Evolutionary conservation across 2,113 vertebrate species (phyloP), one percentile per base, ranked within the genome.

Genomic region (Motacilla alba): DNA sequence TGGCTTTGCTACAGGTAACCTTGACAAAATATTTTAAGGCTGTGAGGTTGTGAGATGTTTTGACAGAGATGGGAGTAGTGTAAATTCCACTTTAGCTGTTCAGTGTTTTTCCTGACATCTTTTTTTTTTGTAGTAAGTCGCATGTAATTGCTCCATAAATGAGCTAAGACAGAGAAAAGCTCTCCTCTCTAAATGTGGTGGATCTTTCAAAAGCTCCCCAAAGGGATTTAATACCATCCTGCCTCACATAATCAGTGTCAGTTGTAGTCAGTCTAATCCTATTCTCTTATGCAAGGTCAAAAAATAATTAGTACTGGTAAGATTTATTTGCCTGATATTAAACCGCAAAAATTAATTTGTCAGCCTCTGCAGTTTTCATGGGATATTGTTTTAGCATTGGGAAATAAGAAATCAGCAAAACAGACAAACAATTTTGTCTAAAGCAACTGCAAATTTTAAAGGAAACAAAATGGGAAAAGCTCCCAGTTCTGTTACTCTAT

Each of bases 141-240:
- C 6, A 8, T 72, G 68, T 93, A 95, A 93, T 94, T 91, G 59
- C 59, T 95, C 56, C 44, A 53, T 87, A 93, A 96, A 72, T 80
- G 69, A 97, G 60, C 56, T 93, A 92, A 93, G 87, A 68, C 84
- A 92, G 78, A 90, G 69, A 90, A 96, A 94, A 91, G 4, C 68
- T 88, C 69, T 81, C 50, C 72, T 23, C 55, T 92, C 14, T 68
- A 76, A 91, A 83, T 68, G 67, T 43, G 47, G 31, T 66, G 83
- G 88, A 95, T 96, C 86, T 83, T 92, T 87, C 60, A 84, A 90
- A 93, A 88, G 63, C 31, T 83, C 30, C 90, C 86, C 91, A 83
- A 97, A 94, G 83, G 82, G 90, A 96, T 93, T 97, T 87, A 92
- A 96, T 97, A 97, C 88, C 83, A 95, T 92, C 72, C 91, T 95